Conservation (phyloP, 2,888 invertebrate genomes). For the Brachypalpus laphriformis region DNA sequence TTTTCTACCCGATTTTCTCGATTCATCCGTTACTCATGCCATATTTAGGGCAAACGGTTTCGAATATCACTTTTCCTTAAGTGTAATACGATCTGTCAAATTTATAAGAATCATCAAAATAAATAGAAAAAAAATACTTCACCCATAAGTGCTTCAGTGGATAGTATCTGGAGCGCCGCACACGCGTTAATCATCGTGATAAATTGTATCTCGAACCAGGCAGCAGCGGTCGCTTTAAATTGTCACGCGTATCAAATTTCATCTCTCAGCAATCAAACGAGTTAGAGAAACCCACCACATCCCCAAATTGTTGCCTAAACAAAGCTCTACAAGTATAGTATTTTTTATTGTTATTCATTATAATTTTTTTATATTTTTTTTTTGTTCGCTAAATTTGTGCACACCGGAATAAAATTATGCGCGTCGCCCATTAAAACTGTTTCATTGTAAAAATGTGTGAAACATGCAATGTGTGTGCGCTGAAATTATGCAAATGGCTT, state of each 20-base stretch:
- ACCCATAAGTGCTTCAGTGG: not conserved
- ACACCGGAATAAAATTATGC: slow-evolving; percentile 19
- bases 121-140: not conserved
- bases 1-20: not conserved
- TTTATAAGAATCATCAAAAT: slow-evolving; percentile 18
- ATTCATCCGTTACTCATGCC: not conserved
- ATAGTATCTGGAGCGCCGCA: not conserved
- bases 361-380: slow-evolving; percentile 1
- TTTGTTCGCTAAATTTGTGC: slow-evolving; percentile 15
- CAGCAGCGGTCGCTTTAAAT: slow-evolving; percentile 8
- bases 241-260: slow-evolving; percentile 43
- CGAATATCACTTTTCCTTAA: slow-evolving; percentile 17
- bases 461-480: not conserved
- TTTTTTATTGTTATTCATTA: not conserved
- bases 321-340: not conserved
- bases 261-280: slow-evolving; percentile 25
- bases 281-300: not conserved
- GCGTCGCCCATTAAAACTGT: slow-evolving; percentile 28
- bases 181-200: slow-evolving; percentile 2
- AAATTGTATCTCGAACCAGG: not conserved
- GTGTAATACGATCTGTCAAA: slow-evolving; percentile 1
- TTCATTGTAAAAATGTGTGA: not conserved
- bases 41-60: slow-evolving; percentile 7
- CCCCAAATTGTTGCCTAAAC: not conserved
- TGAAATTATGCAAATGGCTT: slow-evolving; percentile 62